Percentiles rank a stretch among this genome's conserved stretches.
Conservation (phyloP, 2,888 invertebrate genomes). For the Pterostichus niger region DNA sequence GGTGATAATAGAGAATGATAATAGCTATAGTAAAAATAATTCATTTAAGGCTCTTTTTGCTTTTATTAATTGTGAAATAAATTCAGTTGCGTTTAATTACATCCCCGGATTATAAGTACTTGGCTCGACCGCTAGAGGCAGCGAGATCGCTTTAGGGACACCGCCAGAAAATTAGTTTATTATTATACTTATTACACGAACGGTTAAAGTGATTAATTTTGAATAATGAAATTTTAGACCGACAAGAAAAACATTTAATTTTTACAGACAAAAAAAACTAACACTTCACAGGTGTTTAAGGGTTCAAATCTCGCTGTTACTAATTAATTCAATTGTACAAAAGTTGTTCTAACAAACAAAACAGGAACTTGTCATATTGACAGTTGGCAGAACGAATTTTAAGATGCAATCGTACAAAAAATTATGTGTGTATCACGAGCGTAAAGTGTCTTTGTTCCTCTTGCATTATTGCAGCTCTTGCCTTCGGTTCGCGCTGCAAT, state of each 20-base stretch:
- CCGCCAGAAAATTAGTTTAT: conserved; percentile 3
- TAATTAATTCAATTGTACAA: too few relatives aligned
- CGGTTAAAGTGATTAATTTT: neutral
- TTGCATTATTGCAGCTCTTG: too few relatives aligned
- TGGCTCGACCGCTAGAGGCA: neutral
- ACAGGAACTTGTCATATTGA: too few relatives aligned
- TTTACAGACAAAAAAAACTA: neutral
- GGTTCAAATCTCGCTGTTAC: too few relatives aligned
- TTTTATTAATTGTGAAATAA: neutral
- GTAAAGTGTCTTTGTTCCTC: too few relatives aligned
- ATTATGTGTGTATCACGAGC: too few relatives aligned
- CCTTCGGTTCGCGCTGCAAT: too few relatives aligned
- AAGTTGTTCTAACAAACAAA: too few relatives aligned
- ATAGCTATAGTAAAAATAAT: neutral
- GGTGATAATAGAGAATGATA: neutral
- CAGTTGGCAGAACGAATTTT: too few relatives aligned
- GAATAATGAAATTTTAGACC: neutral
- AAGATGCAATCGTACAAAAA: too few relatives aligned
- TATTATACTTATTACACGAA: neutral
- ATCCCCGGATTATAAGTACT: neutral
- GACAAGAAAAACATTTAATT: neutral
- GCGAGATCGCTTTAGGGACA: neutral
- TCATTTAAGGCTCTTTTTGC: neutral
- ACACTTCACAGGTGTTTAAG: too few relatives aligned
- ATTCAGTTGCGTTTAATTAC: neutral